phyloP scores from a whole-genome alignment of 2,797 vertebrate species.

The Poecilia wingei region DNA sequence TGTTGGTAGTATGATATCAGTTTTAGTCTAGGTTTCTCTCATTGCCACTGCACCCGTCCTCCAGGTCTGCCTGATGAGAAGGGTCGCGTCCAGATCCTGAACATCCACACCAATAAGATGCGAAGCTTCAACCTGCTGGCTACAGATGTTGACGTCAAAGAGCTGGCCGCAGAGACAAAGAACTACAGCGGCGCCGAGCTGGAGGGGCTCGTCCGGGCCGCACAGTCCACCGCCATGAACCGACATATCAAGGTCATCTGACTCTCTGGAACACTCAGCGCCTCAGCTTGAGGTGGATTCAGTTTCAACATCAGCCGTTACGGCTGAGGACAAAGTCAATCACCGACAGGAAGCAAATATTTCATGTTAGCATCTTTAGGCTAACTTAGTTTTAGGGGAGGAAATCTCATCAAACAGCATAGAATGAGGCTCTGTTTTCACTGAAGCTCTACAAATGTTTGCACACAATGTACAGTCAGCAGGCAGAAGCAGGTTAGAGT shows the following conservation, averaged over 20 bases:
- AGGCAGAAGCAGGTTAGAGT: background rate
- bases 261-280: background rate
- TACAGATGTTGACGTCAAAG: conserved; percentile 85
- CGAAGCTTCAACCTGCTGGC: conserved; percentile 87
- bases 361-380: background rate
- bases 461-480: background rate
- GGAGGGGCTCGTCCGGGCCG: conserved; percentile 94
- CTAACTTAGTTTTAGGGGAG: background rate
- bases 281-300: background rate
- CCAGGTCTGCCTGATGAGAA: conserved; percentile 96
- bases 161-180: conserved; percentile 92
- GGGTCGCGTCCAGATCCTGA: conserved; percentile 93
- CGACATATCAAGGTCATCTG: conserved; percentile 93
- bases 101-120: conserved; percentile 96
- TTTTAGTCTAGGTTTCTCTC: background rate
- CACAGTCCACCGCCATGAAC: conserved; percentile 98
- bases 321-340: background rate
- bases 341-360: background rate
- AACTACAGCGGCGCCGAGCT: conserved; percentile 98
- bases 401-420: background rate
- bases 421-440: background rate
- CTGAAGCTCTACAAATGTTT: background rate
- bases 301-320: background rate
- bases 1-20: background rate
- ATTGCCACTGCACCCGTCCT: background rate